A percentile compares a stretch with the other conserved stretches of the same genome.
These are phyloP conservation scores for Hypocryptadius cinnamomeus DNA, from an alignment of 2,113 vertebrate genomes.

Conservation along the genomic window DNA sequence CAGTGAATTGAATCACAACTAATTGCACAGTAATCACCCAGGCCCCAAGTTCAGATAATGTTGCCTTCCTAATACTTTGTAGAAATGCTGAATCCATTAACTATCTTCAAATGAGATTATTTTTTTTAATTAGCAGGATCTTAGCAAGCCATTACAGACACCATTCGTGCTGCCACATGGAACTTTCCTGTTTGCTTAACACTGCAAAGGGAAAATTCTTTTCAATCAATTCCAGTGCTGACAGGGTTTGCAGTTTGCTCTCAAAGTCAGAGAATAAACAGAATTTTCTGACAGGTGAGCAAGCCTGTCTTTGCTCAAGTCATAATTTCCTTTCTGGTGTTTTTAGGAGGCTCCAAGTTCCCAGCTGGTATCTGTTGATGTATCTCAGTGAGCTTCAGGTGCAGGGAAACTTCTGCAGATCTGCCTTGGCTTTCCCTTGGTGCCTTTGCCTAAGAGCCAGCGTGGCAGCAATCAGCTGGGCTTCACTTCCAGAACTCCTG, in stretches of 20 bases:
- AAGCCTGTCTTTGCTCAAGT: not conserved
- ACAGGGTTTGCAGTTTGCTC: slow-evolving; percentile 5
- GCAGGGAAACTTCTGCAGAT: not conserved
- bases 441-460: not conserved
- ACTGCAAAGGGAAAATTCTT: slow-evolving; percentile 44
- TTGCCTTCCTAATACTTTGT: slow-evolving; percentile 60
- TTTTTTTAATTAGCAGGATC: slow-evolving; percentile 66
- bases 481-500: not conserved
- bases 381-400: not conserved
- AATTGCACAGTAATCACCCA: slow-evolving; percentile 69
- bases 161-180: slow-evolving; percentile 33
- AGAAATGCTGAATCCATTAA: slow-evolving; percentile 67
- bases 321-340: not conserved
- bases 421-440: not conserved
- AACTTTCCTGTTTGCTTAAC: slow-evolving; percentile 53
- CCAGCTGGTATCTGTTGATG: not conserved
- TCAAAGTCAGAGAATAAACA: not conserved
- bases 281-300: not conserved
- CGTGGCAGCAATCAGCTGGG: not conserved
- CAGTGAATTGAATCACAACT: slow-evolving; percentile 68
- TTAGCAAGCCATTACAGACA: slow-evolving; percentile 64
- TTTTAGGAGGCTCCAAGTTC: not conserved
- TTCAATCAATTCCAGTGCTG: slow-evolving; percentile 27
- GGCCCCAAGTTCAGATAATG: slow-evolving; percentile 61
- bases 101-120: slow-evolving; percentile 64